phyloP scores from a whole-genome alignment of 2,113 vertebrate species.

The Cyphomyrus plagiostoma region DNA sequence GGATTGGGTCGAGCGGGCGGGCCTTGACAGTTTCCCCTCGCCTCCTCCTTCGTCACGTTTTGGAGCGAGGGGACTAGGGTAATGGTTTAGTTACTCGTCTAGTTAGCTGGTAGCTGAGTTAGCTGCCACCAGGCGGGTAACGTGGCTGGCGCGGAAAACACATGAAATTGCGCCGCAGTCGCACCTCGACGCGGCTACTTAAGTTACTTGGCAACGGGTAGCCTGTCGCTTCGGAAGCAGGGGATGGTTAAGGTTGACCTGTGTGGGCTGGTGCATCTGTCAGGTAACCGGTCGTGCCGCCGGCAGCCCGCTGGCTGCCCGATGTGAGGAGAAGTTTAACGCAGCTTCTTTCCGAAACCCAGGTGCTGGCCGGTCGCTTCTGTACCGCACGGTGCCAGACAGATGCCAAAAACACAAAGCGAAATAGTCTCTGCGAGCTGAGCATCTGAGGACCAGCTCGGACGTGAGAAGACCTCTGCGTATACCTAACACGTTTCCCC shows the following conservation, averaged over 20 bases:
- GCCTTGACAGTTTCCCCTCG: conserved; percentile 45
- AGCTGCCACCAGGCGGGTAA: conserved; percentile 21
- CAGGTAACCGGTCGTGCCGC: neutral
- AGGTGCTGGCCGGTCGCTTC: neutral
- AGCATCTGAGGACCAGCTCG: neutral
- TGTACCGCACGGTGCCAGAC: neutral
- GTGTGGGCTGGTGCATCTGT: neutral
- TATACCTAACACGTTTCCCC: neutral
- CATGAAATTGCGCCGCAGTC: neutral
- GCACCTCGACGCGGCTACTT: neutral
- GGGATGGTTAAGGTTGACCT: neutral
- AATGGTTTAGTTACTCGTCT: conserved; percentile 28
- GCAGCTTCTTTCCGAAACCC: neutral
- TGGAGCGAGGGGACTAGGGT: conserved; percentile 34
- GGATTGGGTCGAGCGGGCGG: conserved; percentile 52
- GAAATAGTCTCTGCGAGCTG: neutral
- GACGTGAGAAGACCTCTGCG: neutral
- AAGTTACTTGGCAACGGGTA: conserved; percentile 10
- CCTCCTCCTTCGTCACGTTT: conserved; percentile 15
- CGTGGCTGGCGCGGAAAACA: neutral
- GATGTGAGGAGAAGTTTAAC: neutral
- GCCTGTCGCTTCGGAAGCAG: neutral
- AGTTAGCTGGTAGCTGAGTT: conserved; percentile 37
- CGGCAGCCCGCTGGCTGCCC: neutral
- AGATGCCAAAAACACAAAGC: conserved; percentile 4